These are phyloP conservation scores for Styela plicata DNA, from an alignment of 23 tunicate species.

Conservation along the genomic window DNA sequence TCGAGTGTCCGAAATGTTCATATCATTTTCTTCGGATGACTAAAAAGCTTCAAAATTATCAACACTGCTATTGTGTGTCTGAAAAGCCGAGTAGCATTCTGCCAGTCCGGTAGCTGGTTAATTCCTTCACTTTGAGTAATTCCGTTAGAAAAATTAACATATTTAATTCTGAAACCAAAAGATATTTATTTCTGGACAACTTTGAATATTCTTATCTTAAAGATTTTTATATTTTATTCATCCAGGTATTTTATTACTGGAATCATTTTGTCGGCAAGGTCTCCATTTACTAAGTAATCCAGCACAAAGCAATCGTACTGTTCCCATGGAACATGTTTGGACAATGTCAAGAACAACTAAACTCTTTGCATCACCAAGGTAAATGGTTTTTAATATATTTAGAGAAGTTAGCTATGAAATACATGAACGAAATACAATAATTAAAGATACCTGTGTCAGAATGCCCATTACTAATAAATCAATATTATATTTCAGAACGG, in stretches of 20 bases:
- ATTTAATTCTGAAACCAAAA: no score
- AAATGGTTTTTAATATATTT: no score
- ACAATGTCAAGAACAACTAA: slow-evolving; percentile 32
- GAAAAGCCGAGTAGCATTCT: no score
- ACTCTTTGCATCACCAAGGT: slow-evolving; percentile 52
- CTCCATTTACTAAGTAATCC: slow-evolving; percentile 25
- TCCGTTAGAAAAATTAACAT: no score
- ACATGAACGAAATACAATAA: not conserved
- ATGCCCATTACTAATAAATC: not conserved
- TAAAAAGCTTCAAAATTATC: no score
- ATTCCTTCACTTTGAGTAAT: no score
- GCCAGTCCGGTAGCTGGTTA: no score
- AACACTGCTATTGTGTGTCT: no score
- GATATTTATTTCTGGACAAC: no score
- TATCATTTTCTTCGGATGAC: no score
- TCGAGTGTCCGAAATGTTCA: no score
- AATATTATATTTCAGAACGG: slow-evolving; percentile 27
- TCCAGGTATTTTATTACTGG: slow-evolving; percentile 32
- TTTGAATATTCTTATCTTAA: not conserved
- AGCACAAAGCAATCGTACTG: slow-evolving; percentile 6
- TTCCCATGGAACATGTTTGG: slow-evolving; percentile 65
- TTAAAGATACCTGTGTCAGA: no score
- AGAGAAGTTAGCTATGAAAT: not conserved
- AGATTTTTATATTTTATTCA: not conserved
- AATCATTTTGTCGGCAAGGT: slow-evolving; percentile 49